Base-by-base conservation (phyloP, 2,113 vertebrate species). In the Struthio camelus region DNA sequence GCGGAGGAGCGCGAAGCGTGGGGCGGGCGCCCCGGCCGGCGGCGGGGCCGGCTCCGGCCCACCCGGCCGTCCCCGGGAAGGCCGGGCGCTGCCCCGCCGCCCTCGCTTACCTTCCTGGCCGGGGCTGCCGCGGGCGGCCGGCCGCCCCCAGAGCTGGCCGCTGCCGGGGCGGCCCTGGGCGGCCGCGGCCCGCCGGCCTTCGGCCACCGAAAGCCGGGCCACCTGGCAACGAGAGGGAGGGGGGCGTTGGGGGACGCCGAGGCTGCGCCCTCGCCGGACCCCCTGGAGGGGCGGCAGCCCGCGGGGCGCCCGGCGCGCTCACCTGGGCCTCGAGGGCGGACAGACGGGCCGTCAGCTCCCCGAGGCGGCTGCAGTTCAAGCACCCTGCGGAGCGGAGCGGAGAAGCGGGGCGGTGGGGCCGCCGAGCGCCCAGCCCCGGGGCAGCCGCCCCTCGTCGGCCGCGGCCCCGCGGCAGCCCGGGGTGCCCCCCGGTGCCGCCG, bases 321-420 rank as follows among this genome's bases (percentile, higher is more conserved):
- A 99, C 99, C 99, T 99, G 99, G 0, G 97, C 96, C 92, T 99
- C 99, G 61, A 99, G 98, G 10, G 98, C 98, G 96, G 96, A 96
- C 61, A 99, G 98, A 16, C 98, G 97, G 77, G 99, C 98, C 0
- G 97, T 98, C 78, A 99, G 93, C 92, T 98, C 98, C 17, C 98
- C 97, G 27, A 99, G 97, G 51, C 94, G 98, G 98, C 98, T 99
- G 98, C 99, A 99, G 97, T 99, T 99, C 86, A 99, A 97, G 96
- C 99, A 99, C 96, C 97, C 99, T 99, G 93, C 0, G 2, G 66
- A 76, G 30, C n/a, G 56, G n/a, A 86, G 50, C 25, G 10, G 62
- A 6, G 42, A 13, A 70, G 5, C 0, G 8, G 22, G 44, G 38
- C 34, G 11, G 18, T 22, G 14, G 17, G 32, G 25, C 25, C 1